Evolutionary conservation across 2,113 vertebrate species (phyloP).

Genomic region (Atlantisia rogersi): DNA sequence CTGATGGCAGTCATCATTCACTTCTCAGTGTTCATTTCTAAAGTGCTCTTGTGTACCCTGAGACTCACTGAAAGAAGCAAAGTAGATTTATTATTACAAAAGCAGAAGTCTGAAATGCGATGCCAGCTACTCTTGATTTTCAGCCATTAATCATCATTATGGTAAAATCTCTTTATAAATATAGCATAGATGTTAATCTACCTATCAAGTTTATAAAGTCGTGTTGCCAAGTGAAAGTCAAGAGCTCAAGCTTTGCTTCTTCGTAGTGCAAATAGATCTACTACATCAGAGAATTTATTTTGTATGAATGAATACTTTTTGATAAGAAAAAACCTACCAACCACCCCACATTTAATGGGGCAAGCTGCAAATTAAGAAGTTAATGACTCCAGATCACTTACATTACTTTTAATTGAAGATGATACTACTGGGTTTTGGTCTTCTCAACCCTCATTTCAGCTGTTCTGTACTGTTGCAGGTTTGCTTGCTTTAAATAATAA

Average conservation of each 20-base stretch:
- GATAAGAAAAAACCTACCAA: neutral
- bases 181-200: neutral
- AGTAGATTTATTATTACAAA: neutral
- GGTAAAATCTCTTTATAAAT: neutral
- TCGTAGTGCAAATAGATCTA: neutral
- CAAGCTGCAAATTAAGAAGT: neutral
- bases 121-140: neutral
- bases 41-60: neutral
- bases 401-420: conserved; percentile 5
- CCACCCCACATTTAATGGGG: neutral
- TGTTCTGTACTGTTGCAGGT: neutral
- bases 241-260: neutral
- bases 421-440: neutral
- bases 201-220: neutral
- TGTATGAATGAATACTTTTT: neutral
- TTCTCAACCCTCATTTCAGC: neutral
- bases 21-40: neutral
- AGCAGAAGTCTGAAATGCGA: neutral
- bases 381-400: conserved; percentile 13
- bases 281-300: neutral
- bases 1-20: neutral
- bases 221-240: neutral
- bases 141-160: neutral
- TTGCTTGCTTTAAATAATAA: conserved; percentile 23
- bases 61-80: neutral